These are phyloP conservation scores for Phyllotreta cruciferae DNA, from an alignment of 2,888 invertebrate species.

Conservation along the genomic window DNA sequence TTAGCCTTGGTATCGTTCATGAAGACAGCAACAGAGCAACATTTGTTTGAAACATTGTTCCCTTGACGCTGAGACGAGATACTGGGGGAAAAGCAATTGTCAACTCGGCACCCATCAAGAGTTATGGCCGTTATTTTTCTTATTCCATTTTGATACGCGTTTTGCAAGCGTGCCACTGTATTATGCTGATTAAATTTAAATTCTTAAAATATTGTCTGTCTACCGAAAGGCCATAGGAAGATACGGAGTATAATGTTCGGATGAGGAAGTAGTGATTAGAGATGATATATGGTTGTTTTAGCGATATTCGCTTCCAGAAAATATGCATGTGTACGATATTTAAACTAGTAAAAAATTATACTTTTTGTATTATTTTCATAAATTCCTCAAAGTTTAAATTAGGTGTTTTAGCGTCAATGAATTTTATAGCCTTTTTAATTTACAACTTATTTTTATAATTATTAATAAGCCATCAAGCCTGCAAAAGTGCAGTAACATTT, in stretches of 20 bases:
- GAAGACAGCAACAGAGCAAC: constrained; percentile 32
- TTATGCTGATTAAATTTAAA: constrained; percentile 56
- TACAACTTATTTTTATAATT: too few relatives aligned
- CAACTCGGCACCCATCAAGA: constrained; percentile 59
- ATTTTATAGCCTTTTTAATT: too few relatives aligned
- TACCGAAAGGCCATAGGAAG: constrained; percentile 33
- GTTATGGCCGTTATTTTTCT: constrained; percentile 59
- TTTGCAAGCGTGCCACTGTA: constrained; percentile 49
- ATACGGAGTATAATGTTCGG: constrained; percentile 35
- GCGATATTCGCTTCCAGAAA: too few relatives aligned
- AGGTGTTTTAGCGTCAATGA: too few relatives aligned
- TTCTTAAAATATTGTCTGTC: constrained; percentile 44
- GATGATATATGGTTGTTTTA: constrained; percentile 26
- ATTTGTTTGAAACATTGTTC: constrained; percentile 56
- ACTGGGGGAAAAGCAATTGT: constrained; percentile 57
- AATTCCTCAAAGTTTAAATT: too few relatives aligned
- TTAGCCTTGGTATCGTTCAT: constrained; percentile 34
- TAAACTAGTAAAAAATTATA: too few relatives aligned
- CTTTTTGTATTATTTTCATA: too few relatives aligned
- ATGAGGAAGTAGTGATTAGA: constrained; percentile 33
- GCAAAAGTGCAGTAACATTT: too few relatives aligned
- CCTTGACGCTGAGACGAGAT: constrained; percentile 50
- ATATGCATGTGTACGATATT: too few relatives aligned
- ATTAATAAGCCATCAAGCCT: too few relatives aligned
- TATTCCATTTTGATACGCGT: constrained; percentile 52